These are phyloP conservation scores for Augochlora pura DNA, from an alignment of 1,140 invertebrate species.

Conservation along the genomic window DNA sequence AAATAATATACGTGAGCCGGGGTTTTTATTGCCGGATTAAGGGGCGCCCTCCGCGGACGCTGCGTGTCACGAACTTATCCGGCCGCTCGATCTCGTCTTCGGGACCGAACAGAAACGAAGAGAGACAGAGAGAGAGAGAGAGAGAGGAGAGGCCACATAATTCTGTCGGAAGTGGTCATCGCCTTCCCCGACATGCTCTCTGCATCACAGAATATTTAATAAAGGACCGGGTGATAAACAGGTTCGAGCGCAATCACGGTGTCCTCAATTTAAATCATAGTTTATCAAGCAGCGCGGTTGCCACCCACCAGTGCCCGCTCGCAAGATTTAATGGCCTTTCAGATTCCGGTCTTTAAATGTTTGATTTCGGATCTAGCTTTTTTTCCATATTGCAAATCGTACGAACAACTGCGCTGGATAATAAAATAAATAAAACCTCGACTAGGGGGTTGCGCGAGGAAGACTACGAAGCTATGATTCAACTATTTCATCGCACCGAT, in stretches of 20 bases:
- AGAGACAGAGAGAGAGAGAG: not conserved
- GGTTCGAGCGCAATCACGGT: not conserved
- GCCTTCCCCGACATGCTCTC: conserved; percentile 46
- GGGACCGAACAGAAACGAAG: not conserved
- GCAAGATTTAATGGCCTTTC: too few species aligned
- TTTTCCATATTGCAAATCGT: too few species aligned
- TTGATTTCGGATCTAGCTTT: too few species aligned
- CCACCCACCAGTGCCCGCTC: too few species aligned
- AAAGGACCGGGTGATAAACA: conserved; percentile 37
- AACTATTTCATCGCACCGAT: too few species aligned
- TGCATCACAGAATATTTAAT: conserved; percentile 54
- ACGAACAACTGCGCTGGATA: too few species aligned
- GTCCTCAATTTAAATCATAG: conserved; percentile 1
- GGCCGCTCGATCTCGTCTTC: conserved; percentile 67
- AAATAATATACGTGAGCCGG: conserved; percentile 79
- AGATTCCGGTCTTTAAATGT: too few species aligned
- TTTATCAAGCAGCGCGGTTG: not conserved
- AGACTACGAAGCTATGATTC: too few species aligned
- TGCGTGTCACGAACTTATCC: conserved; percentile 71
- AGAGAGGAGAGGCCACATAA: conserved; percentile 47
- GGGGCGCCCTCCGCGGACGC: conserved; percentile 67
- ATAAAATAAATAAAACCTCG: too few species aligned
- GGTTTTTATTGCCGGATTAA: conserved; percentile 79
- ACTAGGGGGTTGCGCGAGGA: too few species aligned
- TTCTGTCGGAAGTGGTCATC: conserved; percentile 65